Base-by-base conservation (phyloP, 2,888 invertebrate genomes). In the Hydraecia micacea region DNA sequence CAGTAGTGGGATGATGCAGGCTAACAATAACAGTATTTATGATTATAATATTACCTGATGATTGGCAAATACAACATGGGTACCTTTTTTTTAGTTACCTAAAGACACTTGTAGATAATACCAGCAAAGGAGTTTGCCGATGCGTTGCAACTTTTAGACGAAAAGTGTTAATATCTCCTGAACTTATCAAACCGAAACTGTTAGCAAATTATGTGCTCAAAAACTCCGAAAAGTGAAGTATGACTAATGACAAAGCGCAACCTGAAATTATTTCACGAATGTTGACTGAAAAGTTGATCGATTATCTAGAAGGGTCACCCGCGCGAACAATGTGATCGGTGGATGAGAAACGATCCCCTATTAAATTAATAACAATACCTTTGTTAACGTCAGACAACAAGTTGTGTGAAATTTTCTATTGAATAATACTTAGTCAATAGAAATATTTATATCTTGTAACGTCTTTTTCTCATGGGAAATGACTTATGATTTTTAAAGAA, bases 231-330 rank as follows among this genome's bases (percentile, higher is more conserved):
- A 39, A 52, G 15, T 52, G 18, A 71, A 73, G 18, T 69, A 1
- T 32, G 32, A 11, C 2, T 39, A 9, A n/a, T 28, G 28, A 7
- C 11, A 67, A 72, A 46, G 49, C 2, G n/a, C 2, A 36, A 55
- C 25, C 13, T 63, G 25, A 65, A 72, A 58, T n/a, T 46, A 0
- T 55, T 13, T 28, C 18, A 46, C 28, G 13, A 58, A 15, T 32
- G 25, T 65, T 58, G 46, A 58, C 65, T 55, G 65, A 65, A 79
- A 36, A 79, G 28, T 65, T 65, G 9, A 39, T 46, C 65, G 46
- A 79, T 78, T 77, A 36, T 71, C 9, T 28, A 46, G 13, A 15
- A 68, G 9, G n/a, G 72, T 65, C 25, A 72, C 13, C 52, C 32
- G 25, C 9, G 32, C 3, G 13, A 46, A 63, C 28, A 65, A 72